Percentiles rank a stretch among this genome's conserved stretches.
Evolutionary conservation across 2,797 vertebrate genomes (phyloP).

Genomic region (Otolemur crassicaudatus): DNA sequence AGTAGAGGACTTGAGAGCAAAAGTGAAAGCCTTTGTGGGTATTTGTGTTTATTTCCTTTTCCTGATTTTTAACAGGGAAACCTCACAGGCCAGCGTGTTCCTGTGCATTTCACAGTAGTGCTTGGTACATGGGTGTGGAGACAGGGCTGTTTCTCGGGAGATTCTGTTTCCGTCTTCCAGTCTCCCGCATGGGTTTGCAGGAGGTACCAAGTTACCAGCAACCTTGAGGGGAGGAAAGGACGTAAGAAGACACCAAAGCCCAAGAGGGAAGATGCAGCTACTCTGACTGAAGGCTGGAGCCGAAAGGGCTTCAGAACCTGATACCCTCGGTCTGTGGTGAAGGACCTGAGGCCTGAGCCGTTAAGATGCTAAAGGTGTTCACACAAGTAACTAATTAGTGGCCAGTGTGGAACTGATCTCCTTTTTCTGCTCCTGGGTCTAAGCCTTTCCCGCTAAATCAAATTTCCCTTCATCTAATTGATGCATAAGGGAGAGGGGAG

Average conservation of each 20-base stretch:
- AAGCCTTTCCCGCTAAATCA: not conserved
- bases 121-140: not conserved
- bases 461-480: not conserved
- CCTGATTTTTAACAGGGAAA: constrained; percentile 26
- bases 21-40: constrained; percentile 36
- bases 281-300: not conserved
- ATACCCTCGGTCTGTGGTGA: not conserved
- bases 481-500: not conserved
- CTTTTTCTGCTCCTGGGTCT: not conserved
- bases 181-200: not conserved
- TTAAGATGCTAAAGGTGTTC: not conserved
- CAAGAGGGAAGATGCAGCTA: not conserved
- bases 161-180: not conserved
- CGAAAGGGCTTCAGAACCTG: not conserved
- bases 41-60: constrained; percentile 26
- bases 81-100: constrained; percentile 47
- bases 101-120: not conserved
- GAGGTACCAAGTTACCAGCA: not conserved
- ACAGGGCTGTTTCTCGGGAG: not conserved
- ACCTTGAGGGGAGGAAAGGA: not conserved
- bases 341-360: not conserved
- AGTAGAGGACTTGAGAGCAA: constrained; percentile 48
- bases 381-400: not conserved
- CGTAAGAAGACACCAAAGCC: not conserved
- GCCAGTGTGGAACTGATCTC: not conserved